Percentiles rank a stretch among this genome's conserved stretches.
phyloP scores from a whole-genome alignment of 2,113 vertebrate genomes.

The Albula goreensis region DNA sequence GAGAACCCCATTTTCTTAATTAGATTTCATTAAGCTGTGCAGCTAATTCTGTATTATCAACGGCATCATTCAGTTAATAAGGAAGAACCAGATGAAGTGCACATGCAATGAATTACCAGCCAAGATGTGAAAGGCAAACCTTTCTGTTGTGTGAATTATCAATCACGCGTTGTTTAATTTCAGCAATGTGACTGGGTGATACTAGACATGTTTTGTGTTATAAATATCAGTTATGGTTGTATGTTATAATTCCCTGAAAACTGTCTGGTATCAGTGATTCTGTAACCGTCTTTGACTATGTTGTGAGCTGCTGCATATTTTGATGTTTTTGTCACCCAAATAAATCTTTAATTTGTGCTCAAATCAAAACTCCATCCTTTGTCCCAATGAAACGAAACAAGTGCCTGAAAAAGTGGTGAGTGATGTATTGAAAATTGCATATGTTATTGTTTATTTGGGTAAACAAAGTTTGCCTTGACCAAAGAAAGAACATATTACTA shows the following conservation, averaged over 20 bases:
- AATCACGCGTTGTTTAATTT: not conserved
- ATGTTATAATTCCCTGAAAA: not conserved
- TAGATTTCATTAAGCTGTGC: not conserved
- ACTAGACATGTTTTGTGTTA: not conserved
- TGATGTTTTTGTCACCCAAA: not conserved
- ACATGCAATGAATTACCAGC: not conserved
- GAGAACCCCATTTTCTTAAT: not conserved
- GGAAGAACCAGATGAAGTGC: not conserved
- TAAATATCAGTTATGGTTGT: not conserved
- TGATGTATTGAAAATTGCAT: too few relatives aligned
- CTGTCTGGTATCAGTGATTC: not conserved
- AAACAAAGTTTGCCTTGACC: too few relatives aligned
- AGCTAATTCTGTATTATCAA: not conserved
- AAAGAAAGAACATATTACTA: too few relatives aligned
- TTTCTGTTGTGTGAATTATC: not conserved
- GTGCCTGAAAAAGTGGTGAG: not conserved
- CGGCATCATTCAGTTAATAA: not conserved
- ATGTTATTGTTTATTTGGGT: too few relatives aligned
- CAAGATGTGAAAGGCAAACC: not conserved
- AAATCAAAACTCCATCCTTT: slow-evolving; percentile 8
- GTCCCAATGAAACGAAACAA: not conserved
- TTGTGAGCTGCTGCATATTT: not conserved
- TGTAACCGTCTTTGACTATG: not conserved
- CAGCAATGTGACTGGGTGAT: not conserved
- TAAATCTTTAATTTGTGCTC: not conserved